A percentile compares a stretch with the other conserved stretches of the same genome.
Conservation (phyloP, 1,140 invertebrate genomes). For the Calliphora vicina region DNA sequence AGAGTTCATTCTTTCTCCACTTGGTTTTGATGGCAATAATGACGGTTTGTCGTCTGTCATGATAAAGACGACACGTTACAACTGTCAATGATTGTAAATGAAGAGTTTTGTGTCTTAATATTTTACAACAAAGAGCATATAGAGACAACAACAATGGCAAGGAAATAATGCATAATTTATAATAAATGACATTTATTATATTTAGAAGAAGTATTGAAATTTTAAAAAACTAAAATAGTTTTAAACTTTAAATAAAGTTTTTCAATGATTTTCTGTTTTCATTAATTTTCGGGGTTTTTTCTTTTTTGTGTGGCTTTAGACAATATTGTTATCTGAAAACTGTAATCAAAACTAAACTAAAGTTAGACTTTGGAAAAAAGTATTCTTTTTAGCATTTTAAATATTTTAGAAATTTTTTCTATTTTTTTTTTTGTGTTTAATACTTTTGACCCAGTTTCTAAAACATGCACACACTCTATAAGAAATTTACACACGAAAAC, state of each 20-base stretch:
- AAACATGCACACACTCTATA: background rate
- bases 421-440: background rate
- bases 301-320: background rate
- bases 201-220: no score
- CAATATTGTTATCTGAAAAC: background rate
- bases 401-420: background rate
- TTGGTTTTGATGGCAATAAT: background rate
- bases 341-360: background rate
- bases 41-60: constrained; percentile 29
- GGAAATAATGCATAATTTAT: background rate
- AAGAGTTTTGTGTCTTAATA: constrained; percentile 25
- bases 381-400: background rate
- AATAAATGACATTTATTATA: background rate
- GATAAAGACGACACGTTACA: constrained; percentile 33
- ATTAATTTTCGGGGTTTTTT: background rate
- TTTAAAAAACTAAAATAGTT: no score
- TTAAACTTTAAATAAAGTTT: no score
- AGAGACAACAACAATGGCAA: background rate
- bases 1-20: no score
- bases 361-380: background rate
- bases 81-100: constrained; percentile 33
- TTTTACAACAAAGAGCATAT: background rate
- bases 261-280: no score
- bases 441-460: background rate
- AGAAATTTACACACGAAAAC: background rate